These are phyloP conservation scores for Anniella stebbinsi DNA, from an alignment of 2,797 vertebrate species.

Conservation along the genomic window DNA sequence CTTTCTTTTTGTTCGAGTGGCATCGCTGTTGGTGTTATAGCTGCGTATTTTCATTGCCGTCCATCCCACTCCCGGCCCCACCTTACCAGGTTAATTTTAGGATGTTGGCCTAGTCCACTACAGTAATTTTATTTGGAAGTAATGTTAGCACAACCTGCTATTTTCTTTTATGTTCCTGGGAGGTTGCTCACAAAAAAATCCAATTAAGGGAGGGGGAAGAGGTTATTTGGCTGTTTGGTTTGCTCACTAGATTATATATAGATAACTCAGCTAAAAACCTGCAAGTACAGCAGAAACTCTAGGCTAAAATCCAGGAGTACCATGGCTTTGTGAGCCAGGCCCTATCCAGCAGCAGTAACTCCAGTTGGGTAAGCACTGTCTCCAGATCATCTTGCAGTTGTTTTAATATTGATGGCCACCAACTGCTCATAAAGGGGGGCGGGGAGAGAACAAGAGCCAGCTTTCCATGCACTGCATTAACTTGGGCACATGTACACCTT, in stretches of 20 bases:
- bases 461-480: background rate
- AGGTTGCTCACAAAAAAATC: constrained; percentile 10
- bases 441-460: background rate
- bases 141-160: background rate
- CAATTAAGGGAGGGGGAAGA: constrained; percentile 5
- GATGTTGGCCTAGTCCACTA: background rate
- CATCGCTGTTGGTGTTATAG: background rate
- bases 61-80: fast-evolving
- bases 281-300: background rate
- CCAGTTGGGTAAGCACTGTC: background rate
- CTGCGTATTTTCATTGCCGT: background rate
- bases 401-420: constrained; percentile 1
- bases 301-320: background rate
- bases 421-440: background rate
- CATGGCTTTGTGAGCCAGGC: background rate
- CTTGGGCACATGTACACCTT: background rate
- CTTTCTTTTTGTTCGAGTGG: background rate
- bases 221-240: constrained; percentile 28
- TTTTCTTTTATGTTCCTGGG: background rate
- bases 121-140: background rate
- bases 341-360: background rate
- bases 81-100: fast-evolving
- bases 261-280: background rate
- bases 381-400: constrained; percentile 26
- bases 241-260: background rate